Base-by-base conservation (phyloP, 2,888 invertebrate genomes). In the Ditula angustiorana region DNA sequence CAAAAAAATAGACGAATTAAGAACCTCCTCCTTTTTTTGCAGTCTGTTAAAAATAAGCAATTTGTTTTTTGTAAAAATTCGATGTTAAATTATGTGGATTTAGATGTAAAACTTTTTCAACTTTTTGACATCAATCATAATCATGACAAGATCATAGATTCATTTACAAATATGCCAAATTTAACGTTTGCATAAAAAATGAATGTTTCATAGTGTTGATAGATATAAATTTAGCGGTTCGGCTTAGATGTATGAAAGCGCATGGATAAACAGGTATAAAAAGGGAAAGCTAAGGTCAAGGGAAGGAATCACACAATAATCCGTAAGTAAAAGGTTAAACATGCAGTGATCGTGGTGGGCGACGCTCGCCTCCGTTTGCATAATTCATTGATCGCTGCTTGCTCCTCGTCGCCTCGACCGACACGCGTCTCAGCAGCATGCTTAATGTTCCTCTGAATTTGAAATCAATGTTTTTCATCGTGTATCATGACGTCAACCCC, bases 381-480 rank as follows among this genome's bases (percentile, higher is more conserved):
- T 92, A 82, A 92, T 89, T 87, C 87, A 90, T 88, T 81, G 84
- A 85, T 84, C 78, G 79, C 75, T 76, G 76, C 41, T 30, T 24
- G 44, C 77, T 13, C 76, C 77, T 77, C 72, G 75, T 72, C 62
- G 64, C 46, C 30, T 60, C 74, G 73, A 70, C 75, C 68, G 71
- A 76, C 69, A 68, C 67, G 69, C 71, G 73, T 62, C 69, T 71
- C 75, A 74, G 77, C 74, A 76, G 75, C 76, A 62, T 69, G 64
- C 28, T 37, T 46, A 35, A 66, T 79, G 73, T 80, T 80, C 81
- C 84, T 86, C 83, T 85, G 78, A 83, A 84, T 85, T 80, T 73
- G 62, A 82, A 84, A 83, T 83, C 69, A 72, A 71, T 65, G 70
- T 75, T 75, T 73, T 70, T 69, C 66, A 74, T 66, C 71, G 70